These are phyloP conservation scores for Pluvianellus socialis DNA, from an alignment of 2,113 vertebrate genomes.

Conservation along the genomic window DNA sequence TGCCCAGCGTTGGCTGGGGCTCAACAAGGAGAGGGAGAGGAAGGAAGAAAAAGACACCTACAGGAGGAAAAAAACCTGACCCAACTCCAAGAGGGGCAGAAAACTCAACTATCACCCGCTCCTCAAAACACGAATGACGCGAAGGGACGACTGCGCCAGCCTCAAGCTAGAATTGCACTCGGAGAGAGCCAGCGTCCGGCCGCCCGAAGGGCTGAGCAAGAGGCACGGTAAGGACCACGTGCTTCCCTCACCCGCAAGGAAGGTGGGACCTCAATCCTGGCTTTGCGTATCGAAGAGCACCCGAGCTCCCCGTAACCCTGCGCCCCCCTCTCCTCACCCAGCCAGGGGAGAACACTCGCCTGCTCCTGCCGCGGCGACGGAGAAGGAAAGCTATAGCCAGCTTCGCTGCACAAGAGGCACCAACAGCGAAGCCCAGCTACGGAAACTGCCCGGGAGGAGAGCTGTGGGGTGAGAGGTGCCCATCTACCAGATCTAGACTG, in stretches of 20 bases:
- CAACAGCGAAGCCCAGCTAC: slow-evolving; percentile 45
- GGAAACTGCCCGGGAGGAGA: neutral
- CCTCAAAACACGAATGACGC: fast-evolving
- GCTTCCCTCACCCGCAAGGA: neutral
- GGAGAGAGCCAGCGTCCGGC: neutral
- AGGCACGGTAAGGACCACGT: fast-evolving
- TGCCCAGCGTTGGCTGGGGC: neutral
- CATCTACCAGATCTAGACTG: neutral
- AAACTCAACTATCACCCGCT: neutral
- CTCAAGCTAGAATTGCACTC: neutral
- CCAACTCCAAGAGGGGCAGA: neutral
- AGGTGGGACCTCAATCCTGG: neutral
- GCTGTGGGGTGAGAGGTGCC: neutral
- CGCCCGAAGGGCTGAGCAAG: neutral
- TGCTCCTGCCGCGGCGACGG: fast-evolving
- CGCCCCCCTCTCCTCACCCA: neutral
- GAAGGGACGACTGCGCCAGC: neutral
- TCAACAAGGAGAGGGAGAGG: neutral
- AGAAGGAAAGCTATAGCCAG: neutral
- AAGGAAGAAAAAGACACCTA: neutral
- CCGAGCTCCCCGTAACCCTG: neutral
- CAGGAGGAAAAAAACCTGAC: fast-evolving
- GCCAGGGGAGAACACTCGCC: neutral
- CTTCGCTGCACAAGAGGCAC: slow-evolving; percentile 35
- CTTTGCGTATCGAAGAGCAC: neutral